Evolutionary conservation across 2,888 invertebrate genomes (phyloP).

Genomic region (Philereme vetulata): DNA sequence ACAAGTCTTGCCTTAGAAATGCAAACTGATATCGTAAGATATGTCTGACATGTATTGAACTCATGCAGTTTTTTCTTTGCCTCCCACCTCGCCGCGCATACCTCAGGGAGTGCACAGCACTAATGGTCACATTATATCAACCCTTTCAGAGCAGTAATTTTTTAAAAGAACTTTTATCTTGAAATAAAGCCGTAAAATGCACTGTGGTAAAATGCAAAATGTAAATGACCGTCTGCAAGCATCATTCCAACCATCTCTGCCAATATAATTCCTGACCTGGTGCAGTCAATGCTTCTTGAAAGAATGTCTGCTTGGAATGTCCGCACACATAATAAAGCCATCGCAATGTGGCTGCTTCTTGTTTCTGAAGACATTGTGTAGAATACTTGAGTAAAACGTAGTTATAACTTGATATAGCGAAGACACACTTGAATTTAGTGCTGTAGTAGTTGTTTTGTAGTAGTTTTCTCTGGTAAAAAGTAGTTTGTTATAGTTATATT

Average conservation of each 20-base stretch:
- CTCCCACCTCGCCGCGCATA: too few species aligned
- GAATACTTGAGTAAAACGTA: conserved; percentile 9
- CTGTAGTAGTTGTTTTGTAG: too few species aligned
- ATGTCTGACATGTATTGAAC: too few species aligned
- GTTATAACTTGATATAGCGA: conserved; percentile 5
- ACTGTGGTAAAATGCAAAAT: conserved; percentile 10
- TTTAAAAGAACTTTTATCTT: too few species aligned
- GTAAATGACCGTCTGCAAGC: conserved; percentile 22
- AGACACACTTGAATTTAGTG: conserved; percentile 1
- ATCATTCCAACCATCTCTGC: not conserved
- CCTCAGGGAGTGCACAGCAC: too few species aligned
- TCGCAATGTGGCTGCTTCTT: conserved; percentile 2
- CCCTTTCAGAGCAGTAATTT: too few species aligned
- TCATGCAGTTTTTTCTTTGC: too few species aligned
- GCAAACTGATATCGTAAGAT: too few species aligned
- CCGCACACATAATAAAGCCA: not conserved
- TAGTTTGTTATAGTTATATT: too few species aligned
- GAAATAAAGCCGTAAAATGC: not conserved
- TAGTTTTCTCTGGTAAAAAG: too few species aligned
- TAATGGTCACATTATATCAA: too few species aligned
- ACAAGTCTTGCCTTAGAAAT: too few species aligned
- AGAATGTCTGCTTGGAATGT: conserved; percentile 18
- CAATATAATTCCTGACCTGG: conserved; percentile 18
- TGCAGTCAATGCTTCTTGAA: conserved; percentile 16
- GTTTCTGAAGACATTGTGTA: conserved; percentile 11